These are phyloP conservation scores for Lacerta viridis DNA, from an alignment of 2,797 vertebrate genomes.

Conservation along the genomic window DNA sequence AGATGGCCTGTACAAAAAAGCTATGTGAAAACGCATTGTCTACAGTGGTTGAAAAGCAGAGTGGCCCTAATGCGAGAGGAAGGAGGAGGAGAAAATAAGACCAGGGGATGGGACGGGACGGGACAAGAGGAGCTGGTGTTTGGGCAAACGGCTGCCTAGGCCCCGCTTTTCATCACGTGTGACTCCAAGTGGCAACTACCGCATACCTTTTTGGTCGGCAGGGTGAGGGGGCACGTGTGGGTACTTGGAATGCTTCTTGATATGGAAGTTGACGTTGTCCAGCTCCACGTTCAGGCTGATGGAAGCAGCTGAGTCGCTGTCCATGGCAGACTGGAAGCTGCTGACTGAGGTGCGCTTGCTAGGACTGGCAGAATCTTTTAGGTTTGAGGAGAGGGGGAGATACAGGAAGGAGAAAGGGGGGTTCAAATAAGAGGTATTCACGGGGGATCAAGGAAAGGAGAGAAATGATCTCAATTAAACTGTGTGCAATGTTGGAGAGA, in stretches of 20 bases:
- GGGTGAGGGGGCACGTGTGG: slow-evolving; percentile 93
- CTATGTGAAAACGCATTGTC: neutral
- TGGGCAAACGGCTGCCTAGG: slow-evolving; percentile 41
- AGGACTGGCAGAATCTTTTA: slow-evolving; percentile 94
- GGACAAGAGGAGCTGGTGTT: slow-evolving; percentile 65
- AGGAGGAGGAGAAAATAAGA: neutral
- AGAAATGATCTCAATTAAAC: slow-evolving; percentile 83
- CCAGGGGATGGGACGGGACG: slow-evolving; percentile 28
- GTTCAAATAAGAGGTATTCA: slow-evolving; percentile 80
- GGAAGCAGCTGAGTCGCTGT: slow-evolving; percentile 98
- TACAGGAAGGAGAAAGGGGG: slow-evolving; percentile 80
- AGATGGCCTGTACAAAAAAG: neutral
- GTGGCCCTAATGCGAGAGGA: neutral
- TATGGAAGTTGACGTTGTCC: slow-evolving; percentile 99
- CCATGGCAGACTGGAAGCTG: slow-evolving; percentile 97
- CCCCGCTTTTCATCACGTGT: slow-evolving; percentile 74
- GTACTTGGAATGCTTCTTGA: slow-evolving; percentile 99
- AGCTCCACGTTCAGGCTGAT: slow-evolving; percentile 99
- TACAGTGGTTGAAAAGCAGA: slow-evolving; percentile 48
- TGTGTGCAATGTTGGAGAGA: slow-evolving; percentile 79
- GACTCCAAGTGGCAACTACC: slow-evolving; percentile 77
- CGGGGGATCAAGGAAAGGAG: slow-evolving; percentile 79
- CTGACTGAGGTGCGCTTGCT: slow-evolving; percentile 99
- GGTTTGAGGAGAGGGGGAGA: slow-evolving; percentile 75
- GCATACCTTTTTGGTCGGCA: slow-evolving; percentile 95